Evolutionary conservation across 2,888 invertebrate genomes (phyloP).

Genomic region (Drosophila suboccidentalis): DNA sequence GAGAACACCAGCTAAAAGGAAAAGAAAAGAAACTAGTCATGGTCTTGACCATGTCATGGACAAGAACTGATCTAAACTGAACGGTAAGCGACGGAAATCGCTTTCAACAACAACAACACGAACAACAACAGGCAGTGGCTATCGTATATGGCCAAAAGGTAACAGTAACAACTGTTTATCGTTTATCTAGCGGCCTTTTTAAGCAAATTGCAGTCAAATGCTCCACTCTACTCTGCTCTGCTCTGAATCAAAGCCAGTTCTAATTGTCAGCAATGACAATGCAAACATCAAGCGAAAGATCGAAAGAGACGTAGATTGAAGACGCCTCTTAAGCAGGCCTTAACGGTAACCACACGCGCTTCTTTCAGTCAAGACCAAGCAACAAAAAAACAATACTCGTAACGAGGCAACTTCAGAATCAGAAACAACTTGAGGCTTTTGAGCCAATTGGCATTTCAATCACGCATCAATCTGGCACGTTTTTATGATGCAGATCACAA

Average conservation of each 20-base stretch:
- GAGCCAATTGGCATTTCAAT: constrained; percentile 82
- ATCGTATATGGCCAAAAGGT: constrained; percentile 58
- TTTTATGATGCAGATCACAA: constrained; percentile 83
- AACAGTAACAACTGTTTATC: constrained; percentile 62
- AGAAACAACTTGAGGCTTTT: constrained; percentile 22
- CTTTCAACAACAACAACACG: constrained; percentile 14
- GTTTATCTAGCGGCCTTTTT: constrained; percentile 73
- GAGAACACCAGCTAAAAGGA: constrained; percentile 8
- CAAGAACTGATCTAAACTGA: constrained; percentile 49
- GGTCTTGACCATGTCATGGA: constrained; percentile 59
- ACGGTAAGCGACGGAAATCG: constrained; percentile 54
- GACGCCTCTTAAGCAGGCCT: constrained; percentile 43
- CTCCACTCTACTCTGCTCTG: constrained; percentile 25
- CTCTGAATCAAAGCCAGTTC: constrained; percentile 48
- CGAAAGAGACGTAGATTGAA: constrained; percentile 25
- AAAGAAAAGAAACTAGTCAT: constrained; percentile 59
- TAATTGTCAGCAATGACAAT: constrained; percentile 75
- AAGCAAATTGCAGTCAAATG: constrained; percentile 68
- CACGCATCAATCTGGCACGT: constrained; percentile 85
- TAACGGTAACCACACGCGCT: constrained; percentile 71
- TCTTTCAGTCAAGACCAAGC: constrained; percentile 12
- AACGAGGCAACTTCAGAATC: constrained; percentile 35
- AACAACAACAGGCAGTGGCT: constrained; percentile 7
- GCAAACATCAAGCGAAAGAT: constrained; percentile 42
- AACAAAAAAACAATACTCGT: constrained; percentile 24